Conservation (phyloP, 2,113 vertebrate species). For the Acrocephalus kingi region DNA sequence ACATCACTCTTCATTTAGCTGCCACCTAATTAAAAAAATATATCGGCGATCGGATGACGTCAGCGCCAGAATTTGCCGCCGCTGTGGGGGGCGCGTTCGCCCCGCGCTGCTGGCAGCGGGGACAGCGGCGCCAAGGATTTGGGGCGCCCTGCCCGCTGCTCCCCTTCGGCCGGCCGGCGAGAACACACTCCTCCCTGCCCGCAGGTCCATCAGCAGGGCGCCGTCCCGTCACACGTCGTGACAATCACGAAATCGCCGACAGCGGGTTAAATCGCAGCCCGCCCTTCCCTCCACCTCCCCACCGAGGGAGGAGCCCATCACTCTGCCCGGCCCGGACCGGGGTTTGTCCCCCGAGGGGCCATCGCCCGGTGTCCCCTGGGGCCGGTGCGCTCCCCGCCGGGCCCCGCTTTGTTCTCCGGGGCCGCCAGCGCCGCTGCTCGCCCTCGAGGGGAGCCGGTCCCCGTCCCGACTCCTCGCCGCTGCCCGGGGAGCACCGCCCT, state of each 20-base stretch:
- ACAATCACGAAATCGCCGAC: background rate
- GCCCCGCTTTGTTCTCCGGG: constrained; percentile 73
- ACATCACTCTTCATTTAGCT: constrained; percentile 42
- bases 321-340: constrained; percentile 18
- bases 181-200: background rate
- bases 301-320: background rate
- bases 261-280: background rate
- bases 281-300: background rate
- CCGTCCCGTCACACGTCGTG: background rate
- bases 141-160: background rate
- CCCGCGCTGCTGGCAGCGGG: background rate
- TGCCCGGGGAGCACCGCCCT: background rate
- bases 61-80: background rate
- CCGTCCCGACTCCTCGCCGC: background rate
- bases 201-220: background rate
- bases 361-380: constrained; percentile 43
- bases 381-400: background rate
- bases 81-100: background rate
- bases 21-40: constrained; percentile 48
- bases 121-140: accelerated
- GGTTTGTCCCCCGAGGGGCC: constrained; percentile 47
- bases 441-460: background rate
- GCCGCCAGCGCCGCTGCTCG: background rate
- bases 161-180: background rate
- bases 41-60: background rate